phyloP scores from a whole-genome alignment of 2,113 vertebrate species.

The Oreochromis tanganicae region DNA sequence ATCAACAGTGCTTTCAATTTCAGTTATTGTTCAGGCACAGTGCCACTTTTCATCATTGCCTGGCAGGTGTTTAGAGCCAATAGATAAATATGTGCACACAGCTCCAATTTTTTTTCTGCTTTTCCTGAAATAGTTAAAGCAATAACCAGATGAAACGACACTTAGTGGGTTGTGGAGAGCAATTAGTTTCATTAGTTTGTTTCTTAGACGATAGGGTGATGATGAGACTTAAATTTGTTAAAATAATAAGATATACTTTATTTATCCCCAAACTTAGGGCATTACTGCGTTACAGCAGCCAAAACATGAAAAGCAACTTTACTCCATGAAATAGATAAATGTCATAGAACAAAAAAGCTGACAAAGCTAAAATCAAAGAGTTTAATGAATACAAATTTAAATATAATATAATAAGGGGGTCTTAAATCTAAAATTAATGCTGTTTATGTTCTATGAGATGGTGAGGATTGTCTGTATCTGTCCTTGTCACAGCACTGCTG shows the following conservation, averaged over 20 bases:
- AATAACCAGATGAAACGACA: not conserved
- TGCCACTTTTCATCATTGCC: constrained; percentile 37
- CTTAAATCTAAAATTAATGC: not conserved
- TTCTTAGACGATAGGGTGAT: not conserved
- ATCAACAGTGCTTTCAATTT: constrained; percentile 46
- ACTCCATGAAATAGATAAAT: not conserved
- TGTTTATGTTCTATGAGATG: not conserved
- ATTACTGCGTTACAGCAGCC: not conserved
- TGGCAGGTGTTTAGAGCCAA: constrained; percentile 46
- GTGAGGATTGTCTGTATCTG: not conserved
- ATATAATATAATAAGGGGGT: not conserved
- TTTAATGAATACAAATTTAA: not conserved
- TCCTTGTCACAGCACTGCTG: not conserved
- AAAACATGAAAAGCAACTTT: not conserved
- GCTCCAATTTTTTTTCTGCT: not conserved
- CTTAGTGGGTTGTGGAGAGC: not conserved
- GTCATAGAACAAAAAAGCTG: not conserved
- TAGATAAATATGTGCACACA: not conserved
- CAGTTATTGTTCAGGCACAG: constrained; percentile 43
- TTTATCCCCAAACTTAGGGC: not conserved
- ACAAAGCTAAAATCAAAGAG: not conserved
- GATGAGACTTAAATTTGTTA: not conserved
- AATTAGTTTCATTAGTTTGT: not conserved
- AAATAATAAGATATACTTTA: not conserved
- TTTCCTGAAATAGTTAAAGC: not conserved